Evolutionary conservation across 2,113 vertebrate species (phyloP).

Genomic region (Sander lucioperca): DNA sequence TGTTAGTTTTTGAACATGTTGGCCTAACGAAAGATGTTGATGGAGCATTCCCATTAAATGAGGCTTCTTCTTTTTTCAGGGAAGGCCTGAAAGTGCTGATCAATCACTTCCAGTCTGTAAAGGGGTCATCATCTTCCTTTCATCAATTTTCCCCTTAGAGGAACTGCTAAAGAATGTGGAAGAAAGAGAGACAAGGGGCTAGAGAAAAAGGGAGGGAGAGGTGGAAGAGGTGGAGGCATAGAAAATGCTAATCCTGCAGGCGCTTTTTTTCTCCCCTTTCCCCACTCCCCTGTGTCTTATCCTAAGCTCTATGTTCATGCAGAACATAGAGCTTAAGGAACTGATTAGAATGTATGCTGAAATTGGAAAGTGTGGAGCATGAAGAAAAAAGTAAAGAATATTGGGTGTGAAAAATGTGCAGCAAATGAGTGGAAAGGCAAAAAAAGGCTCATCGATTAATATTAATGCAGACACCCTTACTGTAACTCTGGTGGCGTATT

Average conservation of each 20-base stretch:
- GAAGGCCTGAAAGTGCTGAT: conserved; percentile 77
- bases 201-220: conserved; percentile 59
- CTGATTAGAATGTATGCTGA: conserved; percentile 82
- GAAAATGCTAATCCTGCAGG: conserved; percentile 80
- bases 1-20: conserved; percentile 36
- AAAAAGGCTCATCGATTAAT: conserved; percentile 75
- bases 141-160: conserved; percentile 68
- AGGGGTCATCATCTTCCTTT: conserved; percentile 77
- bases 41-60: conserved; percentile 50
- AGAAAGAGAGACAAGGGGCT: conserved; percentile 60
- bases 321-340: conserved; percentile 81
- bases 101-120: conserved; percentile 75
- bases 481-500: conserved; percentile 74
- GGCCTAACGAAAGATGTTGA: conserved; percentile 56
- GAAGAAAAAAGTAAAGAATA: conserved; percentile 69
- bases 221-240: conserved; percentile 70
- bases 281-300: conserved; percentile 71
- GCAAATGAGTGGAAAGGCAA: conserved; percentile 58
- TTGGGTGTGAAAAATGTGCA: conserved; percentile 62
- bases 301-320: conserved; percentile 70
- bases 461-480: conserved; percentile 79
- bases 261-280: conserved; percentile 34
- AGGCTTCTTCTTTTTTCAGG: conserved; percentile 36
- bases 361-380: conserved; percentile 80
- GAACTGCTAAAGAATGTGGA: conserved; percentile 64